Evolutionary conservation across 35 echinoderm and acorn worm species (phyloP), one percentile per base, ranked within the genome.

Genomic region (Lytechinus variegatus): DNA sequence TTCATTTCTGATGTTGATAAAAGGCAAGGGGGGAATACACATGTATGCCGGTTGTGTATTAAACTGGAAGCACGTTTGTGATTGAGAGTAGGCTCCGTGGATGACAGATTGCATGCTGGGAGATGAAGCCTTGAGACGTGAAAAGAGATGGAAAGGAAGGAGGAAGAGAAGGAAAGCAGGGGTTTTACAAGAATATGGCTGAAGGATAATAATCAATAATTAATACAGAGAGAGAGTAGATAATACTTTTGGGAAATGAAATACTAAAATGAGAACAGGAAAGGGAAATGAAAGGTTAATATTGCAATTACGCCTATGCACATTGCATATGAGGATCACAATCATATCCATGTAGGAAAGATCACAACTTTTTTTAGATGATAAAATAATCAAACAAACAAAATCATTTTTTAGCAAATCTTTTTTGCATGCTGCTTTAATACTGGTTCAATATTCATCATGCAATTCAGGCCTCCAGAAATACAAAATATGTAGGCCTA

Each of bases 61-160:
- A n/a, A n/a, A 79, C 66, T 79, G n/a, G 66, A 16, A 79, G 66
- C 66, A 79, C 66, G 66, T 79, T 79, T 79, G 66, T 79, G 66
- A 79, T 79, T 24, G 56, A 13, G 56, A 13, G 56, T 9, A 58
- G 56, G 19, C 66, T 79, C n/a, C 19, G 66, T 79, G 66, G 19
- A 54, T 90, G 88, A 54, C 88, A 90, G 52, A 90, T 79, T 90
- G 88, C 88, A 90, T 90, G 88, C 88, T 90, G 88, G 52, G 88
- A 90, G 16, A 21, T 14, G 9, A 21, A 52, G n/a, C 88, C 88
- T 90, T 54, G 88, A 90, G 66, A 24, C 24, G n/a, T n/a, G 66
- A 79, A 24, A 44, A 79, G 66, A 79, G 19, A 58, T 58, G 56
- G 56, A 79, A n/a, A 79, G 66, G 14, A n/a, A 79, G 66, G 21